A percentile compares a stretch with the other conserved stretches of the same genome.
These are phyloP conservation scores for Catharus bicknelli DNA, from an alignment of 2,113 vertebrate genomes.

Conservation along the genomic window DNA sequence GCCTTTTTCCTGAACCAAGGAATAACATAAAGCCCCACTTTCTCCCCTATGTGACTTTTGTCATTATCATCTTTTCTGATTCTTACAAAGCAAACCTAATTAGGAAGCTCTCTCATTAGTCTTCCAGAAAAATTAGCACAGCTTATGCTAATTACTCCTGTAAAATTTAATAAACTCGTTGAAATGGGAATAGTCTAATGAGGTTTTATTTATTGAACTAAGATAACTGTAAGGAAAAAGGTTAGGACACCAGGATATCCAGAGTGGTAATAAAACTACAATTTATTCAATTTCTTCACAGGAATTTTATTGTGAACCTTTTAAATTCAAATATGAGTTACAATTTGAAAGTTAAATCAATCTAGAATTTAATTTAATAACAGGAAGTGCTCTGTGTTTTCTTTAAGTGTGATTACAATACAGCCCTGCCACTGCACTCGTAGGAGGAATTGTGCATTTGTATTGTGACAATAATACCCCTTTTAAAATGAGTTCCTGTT, in stretches of 20 bases:
- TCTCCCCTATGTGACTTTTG: conserved; percentile 80
- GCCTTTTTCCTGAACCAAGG: conserved; percentile 51
- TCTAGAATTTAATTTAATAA: conserved; percentile 79
- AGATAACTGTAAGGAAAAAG: conserved; percentile 93
- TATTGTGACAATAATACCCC: conserved; percentile 51
- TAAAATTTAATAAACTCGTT: conserved; percentile 99
- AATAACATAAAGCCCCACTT: conserved; percentile 67
- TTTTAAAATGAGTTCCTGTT: conserved; percentile 71
- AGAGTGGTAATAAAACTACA: conserved; percentile 80
- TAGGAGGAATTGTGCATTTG: conserved; percentile 66
- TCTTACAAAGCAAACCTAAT: conserved; percentile 95
- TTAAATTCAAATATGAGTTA: conserved; percentile 84
- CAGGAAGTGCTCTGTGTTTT: conserved; percentile 70
- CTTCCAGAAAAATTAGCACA: conserved; percentile 98
- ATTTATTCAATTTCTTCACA: conserved; percentile 82
- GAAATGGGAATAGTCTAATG: conserved; percentile 98
- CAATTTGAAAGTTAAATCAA: conserved; percentile 79
- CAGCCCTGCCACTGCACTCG: conserved; percentile 49
- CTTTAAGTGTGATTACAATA: conserved; percentile 72
- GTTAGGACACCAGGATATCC: conserved; percentile 80
- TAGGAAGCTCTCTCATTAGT: conserved; percentile 98
- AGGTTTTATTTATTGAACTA: conserved; percentile 99
- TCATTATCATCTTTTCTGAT: conserved; percentile 86
- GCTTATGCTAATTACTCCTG: conserved; percentile 98
- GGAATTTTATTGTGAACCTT: conserved; percentile 81